Conservation (phyloP, 2,113 vertebrate species). For the Lipotes vexillifer region DNA sequence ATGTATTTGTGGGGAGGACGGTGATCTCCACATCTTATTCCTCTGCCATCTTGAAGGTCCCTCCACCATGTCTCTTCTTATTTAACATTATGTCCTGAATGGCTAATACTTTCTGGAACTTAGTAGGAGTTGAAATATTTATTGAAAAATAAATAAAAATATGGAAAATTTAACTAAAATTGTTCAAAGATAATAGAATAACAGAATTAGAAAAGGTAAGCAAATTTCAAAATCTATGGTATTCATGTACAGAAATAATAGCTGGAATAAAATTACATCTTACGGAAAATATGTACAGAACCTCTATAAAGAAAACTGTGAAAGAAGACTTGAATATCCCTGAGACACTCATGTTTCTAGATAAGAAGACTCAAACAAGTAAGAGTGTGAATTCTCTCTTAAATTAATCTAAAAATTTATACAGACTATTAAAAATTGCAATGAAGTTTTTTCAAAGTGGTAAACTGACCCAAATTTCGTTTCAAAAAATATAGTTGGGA, state of each 20-base stretch:
- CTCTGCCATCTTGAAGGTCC: too few relatives aligned
- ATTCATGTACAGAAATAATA: background rate
- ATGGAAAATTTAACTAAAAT: background rate
- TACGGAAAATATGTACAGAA: background rate
- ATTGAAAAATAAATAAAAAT: background rate
- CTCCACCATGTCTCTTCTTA: background rate
- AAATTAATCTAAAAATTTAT: background rate
- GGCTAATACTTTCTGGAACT: background rate
- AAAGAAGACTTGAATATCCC: background rate
- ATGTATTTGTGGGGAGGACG: too few relatives aligned
- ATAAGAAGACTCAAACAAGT: background rate
- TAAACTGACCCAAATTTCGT: background rate
- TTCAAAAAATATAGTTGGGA: background rate
- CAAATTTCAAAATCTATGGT: background rate
- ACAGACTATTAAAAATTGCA: background rate
- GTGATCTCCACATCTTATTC: too few relatives aligned
- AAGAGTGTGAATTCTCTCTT: background rate
- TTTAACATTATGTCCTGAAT: background rate
- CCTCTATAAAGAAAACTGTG: background rate
- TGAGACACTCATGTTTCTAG: background rate
- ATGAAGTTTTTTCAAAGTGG: background rate
- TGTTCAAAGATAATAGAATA: background rate
- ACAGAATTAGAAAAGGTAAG: background rate
- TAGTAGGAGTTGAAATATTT: background rate
- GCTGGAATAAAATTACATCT: background rate